These are phyloP conservation scores for Cyanocitta stelleri DNA, from an alignment of 2,113 vertebrate genomes.

Conservation along the genomic window DNA sequence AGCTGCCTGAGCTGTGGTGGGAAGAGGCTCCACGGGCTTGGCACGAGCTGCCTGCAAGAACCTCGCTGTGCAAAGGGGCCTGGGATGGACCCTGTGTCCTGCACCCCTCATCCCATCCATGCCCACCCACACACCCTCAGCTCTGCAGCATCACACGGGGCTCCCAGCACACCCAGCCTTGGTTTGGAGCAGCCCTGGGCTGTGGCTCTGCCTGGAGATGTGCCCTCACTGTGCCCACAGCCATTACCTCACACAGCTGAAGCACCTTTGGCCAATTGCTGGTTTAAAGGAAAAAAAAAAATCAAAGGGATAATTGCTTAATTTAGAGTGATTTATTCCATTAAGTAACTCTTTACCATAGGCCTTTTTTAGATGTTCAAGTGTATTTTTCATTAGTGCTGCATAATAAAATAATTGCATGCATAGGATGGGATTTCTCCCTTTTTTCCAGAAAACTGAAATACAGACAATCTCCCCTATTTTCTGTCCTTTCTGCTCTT, in stretches of 20 bases:
- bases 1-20: neutral
- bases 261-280: neutral
- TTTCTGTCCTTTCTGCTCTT: neutral
- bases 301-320: constrained; percentile 60
- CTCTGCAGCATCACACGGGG: fast-evolving
- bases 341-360: constrained; percentile 57
- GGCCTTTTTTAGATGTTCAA: constrained; percentile 53
- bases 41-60: neutral
- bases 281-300: neutral
- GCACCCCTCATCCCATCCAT: neutral
- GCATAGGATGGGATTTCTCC: constrained; percentile 29
- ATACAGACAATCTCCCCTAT: neutral
- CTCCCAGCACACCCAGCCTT: neutral
- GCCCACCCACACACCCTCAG: neutral
- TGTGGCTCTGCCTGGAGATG: neutral
- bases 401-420: constrained; percentile 69
- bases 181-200: neutral
- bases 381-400: constrained; percentile 64
- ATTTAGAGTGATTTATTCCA: constrained; percentile 65
- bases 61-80: fast-evolving
- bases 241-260: neutral
- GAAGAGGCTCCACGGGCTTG: fast-evolving
- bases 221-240: neutral
- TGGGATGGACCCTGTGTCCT: neutral
- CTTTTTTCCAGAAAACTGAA: neutral